Evolutionary conservation across 2,797 vertebrate species (phyloP).

Genomic region (Rhinella marina): DNA sequence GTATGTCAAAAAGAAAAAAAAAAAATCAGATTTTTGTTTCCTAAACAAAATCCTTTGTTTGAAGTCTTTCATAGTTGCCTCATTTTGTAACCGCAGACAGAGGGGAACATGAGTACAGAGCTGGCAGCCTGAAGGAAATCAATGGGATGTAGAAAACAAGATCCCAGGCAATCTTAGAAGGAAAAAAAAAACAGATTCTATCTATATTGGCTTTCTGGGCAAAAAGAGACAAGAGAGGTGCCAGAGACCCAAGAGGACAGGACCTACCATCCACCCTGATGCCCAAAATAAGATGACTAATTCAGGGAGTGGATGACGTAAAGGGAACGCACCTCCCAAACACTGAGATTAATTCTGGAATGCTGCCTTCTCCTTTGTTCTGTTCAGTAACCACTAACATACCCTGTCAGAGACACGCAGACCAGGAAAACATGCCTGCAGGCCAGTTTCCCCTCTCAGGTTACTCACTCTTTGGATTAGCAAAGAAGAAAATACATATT

Average conservation of each 20-base stretch:
- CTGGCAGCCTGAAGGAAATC: constrained; percentile 61
- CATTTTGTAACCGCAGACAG: constrained; percentile 60
- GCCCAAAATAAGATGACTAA: constrained; percentile 9
- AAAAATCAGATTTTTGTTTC: constrained; percentile 57
- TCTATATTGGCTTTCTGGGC: constrained; percentile 25
- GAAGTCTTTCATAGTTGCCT: constrained; percentile 64
- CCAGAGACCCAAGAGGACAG: constrained; percentile 15
- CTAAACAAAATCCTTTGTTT: constrained; percentile 61
- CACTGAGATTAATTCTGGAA: constrained; percentile 37
- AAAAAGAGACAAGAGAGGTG: constrained; percentile 21
- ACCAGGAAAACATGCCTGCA: constrained; percentile 55
- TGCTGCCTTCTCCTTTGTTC: constrained; percentile 51
- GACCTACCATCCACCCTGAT: neutral
- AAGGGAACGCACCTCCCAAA: constrained; percentile 39
- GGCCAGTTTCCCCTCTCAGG: constrained; percentile 57
- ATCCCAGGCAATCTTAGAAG: constrained; percentile 58
- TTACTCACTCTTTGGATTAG: constrained; percentile 60
- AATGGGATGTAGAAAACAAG: constrained; percentile 51
- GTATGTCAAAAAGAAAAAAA: constrained; percentile 45
- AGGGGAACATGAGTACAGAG: constrained; percentile 51
- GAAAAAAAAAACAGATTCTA: constrained; percentile 60
- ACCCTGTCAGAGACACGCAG: constrained; percentile 39
- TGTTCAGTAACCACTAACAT: constrained; percentile 44
- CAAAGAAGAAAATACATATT: constrained; percentile 62
- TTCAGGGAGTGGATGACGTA: constrained; percentile 7